Percentiles rank a stretch among this genome's conserved stretches.
phyloP scores from a whole-genome alignment of 2,888 invertebrate genomes.

The Melieria picta region DNA sequence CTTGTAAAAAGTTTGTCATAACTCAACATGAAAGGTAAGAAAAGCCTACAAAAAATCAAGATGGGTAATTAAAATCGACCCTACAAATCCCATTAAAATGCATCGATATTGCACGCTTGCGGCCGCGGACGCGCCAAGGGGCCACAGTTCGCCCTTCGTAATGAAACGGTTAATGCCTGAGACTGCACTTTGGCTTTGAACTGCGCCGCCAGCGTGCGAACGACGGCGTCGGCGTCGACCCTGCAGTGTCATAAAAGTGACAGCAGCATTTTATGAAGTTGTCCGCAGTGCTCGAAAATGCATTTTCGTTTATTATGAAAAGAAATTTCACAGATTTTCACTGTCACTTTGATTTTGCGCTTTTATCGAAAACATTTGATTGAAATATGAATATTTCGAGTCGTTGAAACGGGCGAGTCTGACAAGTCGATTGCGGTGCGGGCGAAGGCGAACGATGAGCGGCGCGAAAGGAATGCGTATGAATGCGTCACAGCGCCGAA shows the following conservation, averaged over 20 bases:
- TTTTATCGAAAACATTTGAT: too few species aligned
- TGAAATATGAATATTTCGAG: too few species aligned
- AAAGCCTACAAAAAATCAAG: too few species aligned
- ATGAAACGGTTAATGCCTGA: neutral
- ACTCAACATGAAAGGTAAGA: too few species aligned
- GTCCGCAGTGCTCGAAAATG: neutral
- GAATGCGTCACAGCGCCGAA: conserved; percentile 14
- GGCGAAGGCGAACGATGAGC: neutral
- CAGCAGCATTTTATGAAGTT: conserved; percentile 21
- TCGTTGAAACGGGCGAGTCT: too few species aligned
- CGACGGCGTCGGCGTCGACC: conserved; percentile 32
- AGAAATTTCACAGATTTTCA: conserved; percentile 21
- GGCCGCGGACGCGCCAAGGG: neutral
- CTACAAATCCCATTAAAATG: conserved; percentile 14
- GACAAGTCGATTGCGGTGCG: neutral
- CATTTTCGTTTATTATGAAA: neutral
- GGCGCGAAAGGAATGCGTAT: neutral
- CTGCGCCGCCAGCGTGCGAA: conserved; percentile 7
- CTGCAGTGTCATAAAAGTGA: conserved; percentile 44
- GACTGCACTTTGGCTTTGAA: conserved; percentile 3
- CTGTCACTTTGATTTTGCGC: conserved; percentile 17
- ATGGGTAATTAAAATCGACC: conserved; percentile 8
- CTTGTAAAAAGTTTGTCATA: too few species aligned
- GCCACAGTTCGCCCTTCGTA: neutral
- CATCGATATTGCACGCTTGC: conserved; percentile 10